Evolutionary conservation across 2,797 vertebrate species (phyloP).

Genomic region (Coregonus sp.): DNA sequence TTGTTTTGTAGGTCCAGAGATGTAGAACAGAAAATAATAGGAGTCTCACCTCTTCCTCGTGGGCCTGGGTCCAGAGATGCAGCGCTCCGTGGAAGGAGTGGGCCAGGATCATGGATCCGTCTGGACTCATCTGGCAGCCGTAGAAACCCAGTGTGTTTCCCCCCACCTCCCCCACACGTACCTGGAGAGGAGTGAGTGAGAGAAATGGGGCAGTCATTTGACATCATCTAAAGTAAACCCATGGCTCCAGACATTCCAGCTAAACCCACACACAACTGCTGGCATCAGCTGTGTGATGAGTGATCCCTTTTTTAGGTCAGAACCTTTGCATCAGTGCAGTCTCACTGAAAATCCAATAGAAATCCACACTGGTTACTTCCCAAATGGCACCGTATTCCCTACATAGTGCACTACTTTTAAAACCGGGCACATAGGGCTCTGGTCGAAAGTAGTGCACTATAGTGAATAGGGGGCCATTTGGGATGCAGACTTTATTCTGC

Average conservation of each 20-base stretch:
- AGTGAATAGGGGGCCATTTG: too few relatives aligned
- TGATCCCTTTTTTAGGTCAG: conserved; percentile 29
- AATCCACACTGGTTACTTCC: background rate
- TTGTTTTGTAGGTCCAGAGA: conserved; percentile 84
- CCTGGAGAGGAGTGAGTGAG: conserved; percentile 68
- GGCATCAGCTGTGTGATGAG: conserved; percentile 31
- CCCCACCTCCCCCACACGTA: conserved; percentile 96
- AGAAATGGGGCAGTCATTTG: background rate
- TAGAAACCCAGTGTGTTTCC: conserved; percentile 97
- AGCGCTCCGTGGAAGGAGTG: conserved; percentile 94
- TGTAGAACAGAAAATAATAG: conserved; percentile 66
- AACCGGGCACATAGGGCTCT: too few relatives aligned
- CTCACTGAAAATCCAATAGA: conserved; percentile 12
- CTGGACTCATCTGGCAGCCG: conserved; percentile 91
- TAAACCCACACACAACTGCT: background rate
- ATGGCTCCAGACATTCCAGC: background rate
- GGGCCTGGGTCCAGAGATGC: conserved; percentile 88
- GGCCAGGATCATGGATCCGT: conserved; percentile 89
- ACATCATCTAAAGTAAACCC: background rate
- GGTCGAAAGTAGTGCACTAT: too few relatives aligned
- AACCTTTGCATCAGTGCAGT: conserved; percentile 9
- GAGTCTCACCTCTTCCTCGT: conserved; percentile 72
- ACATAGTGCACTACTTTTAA: too few relatives aligned
- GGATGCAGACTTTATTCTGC: background rate
- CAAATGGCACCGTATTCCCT: too few relatives aligned